Conservation (phyloP, 2,888 invertebrate species). For the Ectobius pallidus region DNA sequence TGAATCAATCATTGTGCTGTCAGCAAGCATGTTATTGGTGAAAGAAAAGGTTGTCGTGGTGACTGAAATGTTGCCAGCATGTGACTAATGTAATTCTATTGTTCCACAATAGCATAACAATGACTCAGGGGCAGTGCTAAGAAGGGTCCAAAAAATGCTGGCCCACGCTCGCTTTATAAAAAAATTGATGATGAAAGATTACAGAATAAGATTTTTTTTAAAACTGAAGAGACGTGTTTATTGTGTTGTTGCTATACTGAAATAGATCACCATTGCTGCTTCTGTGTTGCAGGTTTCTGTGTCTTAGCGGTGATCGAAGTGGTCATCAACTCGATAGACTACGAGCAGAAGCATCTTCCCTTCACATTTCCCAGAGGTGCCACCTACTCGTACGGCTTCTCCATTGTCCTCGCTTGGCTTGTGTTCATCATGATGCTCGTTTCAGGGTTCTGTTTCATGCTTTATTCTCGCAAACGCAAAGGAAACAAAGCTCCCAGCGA, state of each 20-base stretch:
- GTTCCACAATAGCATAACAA: no score
- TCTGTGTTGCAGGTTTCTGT: conserved; percentile 68
- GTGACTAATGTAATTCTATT: no score
- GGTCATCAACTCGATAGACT: conserved; percentile 72
- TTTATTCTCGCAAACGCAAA: conserved; percentile 85
- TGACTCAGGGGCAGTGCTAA: no score
- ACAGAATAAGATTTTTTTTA: no score
- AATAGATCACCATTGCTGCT: no score
- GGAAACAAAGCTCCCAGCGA: conserved; percentile 82
- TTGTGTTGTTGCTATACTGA: no score
- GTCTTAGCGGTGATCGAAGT: conserved; percentile 84
- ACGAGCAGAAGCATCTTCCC: conserved; percentile 68
- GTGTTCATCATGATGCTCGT: conserved; percentile 72
- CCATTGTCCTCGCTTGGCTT: conserved; percentile 77
- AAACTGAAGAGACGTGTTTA: no score
- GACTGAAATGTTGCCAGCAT: neutral
- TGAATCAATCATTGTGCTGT: neutral
- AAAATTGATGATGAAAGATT: no score
- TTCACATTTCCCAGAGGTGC: conserved; percentile 72
- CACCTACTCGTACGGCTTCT: conserved; percentile 72
- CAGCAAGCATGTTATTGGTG: neutral
- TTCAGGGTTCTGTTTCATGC: conserved; percentile 74
- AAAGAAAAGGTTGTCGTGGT: neutral
- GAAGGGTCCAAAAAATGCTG: no score
- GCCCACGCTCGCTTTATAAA: no score